These are phyloP conservation scores for Troides oblongomaculatus DNA, from an alignment of 2,888 invertebrate species.

Conservation along the genomic window DNA sequence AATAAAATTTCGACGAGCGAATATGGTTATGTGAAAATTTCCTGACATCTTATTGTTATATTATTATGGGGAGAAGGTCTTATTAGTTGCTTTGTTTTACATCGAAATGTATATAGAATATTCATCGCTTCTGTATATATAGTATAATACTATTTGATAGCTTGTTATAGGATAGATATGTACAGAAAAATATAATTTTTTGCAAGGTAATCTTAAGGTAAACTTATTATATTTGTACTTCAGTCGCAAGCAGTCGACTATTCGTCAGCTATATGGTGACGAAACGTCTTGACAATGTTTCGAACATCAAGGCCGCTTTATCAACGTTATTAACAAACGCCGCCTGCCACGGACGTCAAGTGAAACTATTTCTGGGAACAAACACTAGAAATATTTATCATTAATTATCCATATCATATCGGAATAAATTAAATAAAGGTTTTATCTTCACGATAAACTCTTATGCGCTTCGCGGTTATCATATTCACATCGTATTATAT, in stretches of 20 bases:
- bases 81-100: no score
- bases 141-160: no score
- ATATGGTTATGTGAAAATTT: no score
- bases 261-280: neutral
- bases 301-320: constrained; percentile 22
- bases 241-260: neutral
- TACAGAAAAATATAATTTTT: no score
- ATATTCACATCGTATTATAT: constrained; percentile 8
- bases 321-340: constrained; percentile 25
- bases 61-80: no score
- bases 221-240: no score
- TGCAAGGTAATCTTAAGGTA: no score
- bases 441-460: constrained; percentile 39
- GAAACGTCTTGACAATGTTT: neutral
- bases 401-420: constrained; percentile 42
- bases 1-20: no score
- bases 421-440: constrained; percentile 37
- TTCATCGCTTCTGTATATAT: no score
- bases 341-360: constrained; percentile 15
- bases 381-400: constrained; percentile 39
- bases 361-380: constrained; percentile 32
- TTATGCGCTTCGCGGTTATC: constrained; percentile 30
- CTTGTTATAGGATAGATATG: no score
- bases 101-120: no score
- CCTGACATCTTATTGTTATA: no score